Evolutionary conservation across 2,888 invertebrate genomes (phyloP).

Genomic region (Tipula confusa): DNA sequence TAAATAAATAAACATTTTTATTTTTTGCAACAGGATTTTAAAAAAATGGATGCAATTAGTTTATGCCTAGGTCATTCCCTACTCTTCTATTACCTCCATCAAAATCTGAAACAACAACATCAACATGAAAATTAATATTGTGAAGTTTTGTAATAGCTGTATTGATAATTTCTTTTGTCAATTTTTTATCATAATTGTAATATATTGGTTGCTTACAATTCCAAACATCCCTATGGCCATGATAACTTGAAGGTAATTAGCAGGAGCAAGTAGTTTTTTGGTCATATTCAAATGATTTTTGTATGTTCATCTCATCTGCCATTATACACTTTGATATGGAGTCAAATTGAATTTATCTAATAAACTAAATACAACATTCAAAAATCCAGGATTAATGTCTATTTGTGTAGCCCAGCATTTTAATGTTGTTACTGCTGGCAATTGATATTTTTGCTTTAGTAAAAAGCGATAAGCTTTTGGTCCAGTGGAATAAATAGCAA

Average conservation of each 20-base stretch:
- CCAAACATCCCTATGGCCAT: slow-evolving; percentile 31
- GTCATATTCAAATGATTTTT: not conserved
- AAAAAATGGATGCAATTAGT: slow-evolving; percentile 29
- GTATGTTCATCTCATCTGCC: slow-evolving; percentile 30
- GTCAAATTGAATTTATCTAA: not conserved
- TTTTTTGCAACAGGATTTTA: not conserved
- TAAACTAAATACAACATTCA: not conserved
- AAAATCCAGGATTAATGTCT: not conserved
- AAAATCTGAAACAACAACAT: slow-evolving; percentile 31
- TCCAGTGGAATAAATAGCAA: slow-evolving; percentile 29
- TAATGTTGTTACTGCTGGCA: slow-evolving; percentile 26
- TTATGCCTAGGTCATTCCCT: not conserved
- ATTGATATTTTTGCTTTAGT: slow-evolving; percentile 26
- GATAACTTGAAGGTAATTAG: slow-evolving; percentile 33
- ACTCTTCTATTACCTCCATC: slow-evolving; percentile 30
- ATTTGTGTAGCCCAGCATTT: not conserved
- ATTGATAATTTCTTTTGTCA: not conserved
- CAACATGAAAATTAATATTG: slow-evolving; percentile 29
- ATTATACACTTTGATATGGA: not conserved
- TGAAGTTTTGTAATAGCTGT: slow-evolving; percentile 21
- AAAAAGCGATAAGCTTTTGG: slow-evolving; percentile 8
- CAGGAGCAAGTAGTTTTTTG: slow-evolving; percentile 28
- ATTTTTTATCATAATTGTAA: not conserved
- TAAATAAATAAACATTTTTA: too few relatives aligned
- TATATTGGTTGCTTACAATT: not conserved